These are phyloP conservation scores for Ctenicera cuprea DNA, from an alignment of 2,888 invertebrate genomes.

Conservation along the genomic window DNA sequence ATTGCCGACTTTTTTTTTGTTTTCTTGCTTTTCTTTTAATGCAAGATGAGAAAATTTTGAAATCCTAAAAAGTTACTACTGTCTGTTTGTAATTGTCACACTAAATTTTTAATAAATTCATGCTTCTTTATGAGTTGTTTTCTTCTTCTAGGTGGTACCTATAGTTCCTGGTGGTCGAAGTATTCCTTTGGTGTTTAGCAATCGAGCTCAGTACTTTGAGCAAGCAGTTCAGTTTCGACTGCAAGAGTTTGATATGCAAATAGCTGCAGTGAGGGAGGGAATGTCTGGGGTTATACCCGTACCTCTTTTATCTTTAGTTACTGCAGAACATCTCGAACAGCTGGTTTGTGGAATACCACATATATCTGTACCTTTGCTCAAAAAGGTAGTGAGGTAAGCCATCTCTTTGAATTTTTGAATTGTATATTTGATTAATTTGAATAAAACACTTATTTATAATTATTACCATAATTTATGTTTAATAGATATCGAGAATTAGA, in stretches of 20 bases:
- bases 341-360: conserved; percentile 79
- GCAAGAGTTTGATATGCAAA: conserved; percentile 79
- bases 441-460: conserved; percentile 1
- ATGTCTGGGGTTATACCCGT: conserved; percentile 80
- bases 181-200: conserved; percentile 77
- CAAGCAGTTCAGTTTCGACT: conserved; percentile 77
- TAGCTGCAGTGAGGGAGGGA: conserved; percentile 77
- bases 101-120: no score
- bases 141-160: conserved; percentile 72
- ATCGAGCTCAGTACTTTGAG: conserved; percentile 77
- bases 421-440: no score
- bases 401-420: no score
- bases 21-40: no score
- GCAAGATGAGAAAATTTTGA: no score
- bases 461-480: not conserved
- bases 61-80: no score
- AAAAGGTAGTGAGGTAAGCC: conserved; percentile 77
- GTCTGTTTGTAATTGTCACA: no score
- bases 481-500: conserved; percentile 79
- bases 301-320: conserved; percentile 77
- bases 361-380: conserved; percentile 76
- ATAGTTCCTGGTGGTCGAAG: conserved; percentile 78
- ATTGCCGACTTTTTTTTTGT: no score
- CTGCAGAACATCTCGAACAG: conserved; percentile 77
- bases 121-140: no score